These are phyloP conservation scores for Rhinopithecus roxellana DNA, from an alignment of 2,113 vertebrate species.

Conservation along the genomic window DNA sequence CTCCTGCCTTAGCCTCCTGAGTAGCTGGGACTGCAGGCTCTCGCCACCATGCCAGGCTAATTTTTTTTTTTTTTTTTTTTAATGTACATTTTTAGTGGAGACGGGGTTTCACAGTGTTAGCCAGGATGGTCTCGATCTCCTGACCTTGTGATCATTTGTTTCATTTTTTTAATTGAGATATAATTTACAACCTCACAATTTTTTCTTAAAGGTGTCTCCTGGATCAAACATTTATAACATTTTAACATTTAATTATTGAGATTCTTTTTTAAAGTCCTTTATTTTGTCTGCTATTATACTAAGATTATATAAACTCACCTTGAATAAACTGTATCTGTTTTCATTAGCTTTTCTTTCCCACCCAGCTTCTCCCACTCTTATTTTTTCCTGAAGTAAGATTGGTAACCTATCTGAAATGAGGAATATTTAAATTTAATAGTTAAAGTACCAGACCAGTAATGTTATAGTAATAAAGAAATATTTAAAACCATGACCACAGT, in stretches of 20 bases:
- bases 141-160: too few relatives aligned
- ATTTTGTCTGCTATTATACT: not conserved
- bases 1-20: too few relatives aligned
- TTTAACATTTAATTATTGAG: not conserved
- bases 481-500: not conserved
- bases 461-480: not conserved
- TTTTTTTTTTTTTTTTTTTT: too few relatives aligned
- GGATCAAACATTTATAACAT: not conserved
- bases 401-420: not conserved
- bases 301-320: not conserved
- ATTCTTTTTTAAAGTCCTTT: not conserved
- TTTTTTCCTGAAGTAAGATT: not conserved
- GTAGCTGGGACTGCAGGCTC: too few relatives aligned
- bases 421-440: not conserved
- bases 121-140: too few relatives aligned
- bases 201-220: not conserved
- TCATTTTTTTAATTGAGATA: not conserved
- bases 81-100: too few relatives aligned
- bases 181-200: not conserved
- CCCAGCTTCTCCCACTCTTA: not conserved
- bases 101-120: too few relatives aligned
- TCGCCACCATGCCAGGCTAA: rapidly evolving
- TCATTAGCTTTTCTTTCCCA: not conserved
- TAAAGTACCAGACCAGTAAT: not conserved
- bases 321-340: not conserved